These are phyloP conservation scores for Drosophila phalerata DNA, from an alignment of 2,888 invertebrate species.

Conservation along the genomic window DNA sequence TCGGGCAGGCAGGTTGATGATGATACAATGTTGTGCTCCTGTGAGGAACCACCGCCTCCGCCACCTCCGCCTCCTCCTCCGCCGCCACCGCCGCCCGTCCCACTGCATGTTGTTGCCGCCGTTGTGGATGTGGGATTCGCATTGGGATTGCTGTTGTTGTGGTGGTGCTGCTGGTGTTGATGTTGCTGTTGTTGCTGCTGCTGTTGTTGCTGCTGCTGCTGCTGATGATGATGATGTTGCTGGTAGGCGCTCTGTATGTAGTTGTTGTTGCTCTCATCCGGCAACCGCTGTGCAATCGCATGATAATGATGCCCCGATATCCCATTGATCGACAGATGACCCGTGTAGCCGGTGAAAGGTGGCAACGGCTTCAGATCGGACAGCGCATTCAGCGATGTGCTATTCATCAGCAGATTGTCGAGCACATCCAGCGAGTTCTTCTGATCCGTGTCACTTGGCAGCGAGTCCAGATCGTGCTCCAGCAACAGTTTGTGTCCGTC, in stretches of 20 bases:
- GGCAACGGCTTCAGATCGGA: slow-evolving; percentile 94
- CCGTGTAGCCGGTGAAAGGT: slow-evolving; percentile 94
- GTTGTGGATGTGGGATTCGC: slow-evolving; percentile 72
- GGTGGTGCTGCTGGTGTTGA: slow-evolving; percentile 48
- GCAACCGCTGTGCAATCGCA: slow-evolving; percentile 91
- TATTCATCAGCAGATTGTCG: slow-evolving; percentile 88
- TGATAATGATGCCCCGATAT: slow-evolving; percentile 95
- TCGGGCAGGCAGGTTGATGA: slow-evolving; percentile 90
- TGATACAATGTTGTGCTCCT: slow-evolving; percentile 91
- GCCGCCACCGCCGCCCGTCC: slow-evolving; percentile 51
- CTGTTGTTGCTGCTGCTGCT: slow-evolving; percentile 53
- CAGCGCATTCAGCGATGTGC: slow-evolving; percentile 87
- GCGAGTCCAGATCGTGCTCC: slow-evolving; percentile 87
- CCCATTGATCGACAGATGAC: slow-evolving; percentile 94
- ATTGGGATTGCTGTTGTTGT: slow-evolving; percentile 62
- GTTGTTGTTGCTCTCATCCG: slow-evolving; percentile 92
- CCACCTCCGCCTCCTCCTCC: slow-evolving; percentile 44
- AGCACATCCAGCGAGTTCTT: slow-evolving; percentile 89
- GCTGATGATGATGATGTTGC: slow-evolving; percentile 56
- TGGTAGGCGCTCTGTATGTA: slow-evolving; percentile 88
- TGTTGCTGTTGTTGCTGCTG: slow-evolving; percentile 59
- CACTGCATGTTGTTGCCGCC: slow-evolving; percentile 65
- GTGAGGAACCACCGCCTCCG: slow-evolving; percentile 69
- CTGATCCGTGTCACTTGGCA: slow-evolving; percentile 86
- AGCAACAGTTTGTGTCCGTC: slow-evolving; percentile 87